phyloP scores from a whole-genome alignment of 2,113 vertebrate species.

The Geococcyx californianus region DNA sequence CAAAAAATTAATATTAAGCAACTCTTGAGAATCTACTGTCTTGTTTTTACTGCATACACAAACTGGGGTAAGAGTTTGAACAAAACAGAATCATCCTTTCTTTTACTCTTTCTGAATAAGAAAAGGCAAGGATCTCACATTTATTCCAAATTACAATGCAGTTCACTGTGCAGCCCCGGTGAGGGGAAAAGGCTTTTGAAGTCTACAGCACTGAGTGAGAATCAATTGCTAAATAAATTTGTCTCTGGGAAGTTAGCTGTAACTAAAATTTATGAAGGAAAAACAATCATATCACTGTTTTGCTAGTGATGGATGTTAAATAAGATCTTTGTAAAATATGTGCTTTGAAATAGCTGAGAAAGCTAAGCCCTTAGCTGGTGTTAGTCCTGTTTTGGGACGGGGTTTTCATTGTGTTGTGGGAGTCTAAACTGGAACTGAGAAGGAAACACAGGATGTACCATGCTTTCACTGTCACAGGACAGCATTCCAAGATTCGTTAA shows the following conservation, averaged over 20 bases:
- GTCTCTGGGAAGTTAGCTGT: not conserved
- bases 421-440: not conserved
- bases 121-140: not conserved
- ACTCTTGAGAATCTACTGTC: not conserved
- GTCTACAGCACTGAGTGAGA: not conserved
- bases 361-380: accelerated
- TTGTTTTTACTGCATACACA: not conserved
- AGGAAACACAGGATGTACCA: not conserved
- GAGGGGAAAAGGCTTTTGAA: not conserved
- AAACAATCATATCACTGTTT: not conserved
- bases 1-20: not conserved
- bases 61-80: not conserved
- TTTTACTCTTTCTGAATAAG: not conserved
- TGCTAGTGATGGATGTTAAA: not conserved
- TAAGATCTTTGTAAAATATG: not conserved
- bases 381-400: not conserved
- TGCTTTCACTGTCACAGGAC: not conserved
- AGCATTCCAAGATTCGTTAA: not conserved
- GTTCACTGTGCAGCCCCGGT: not conserved
- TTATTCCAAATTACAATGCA: not conserved
- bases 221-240: not conserved
- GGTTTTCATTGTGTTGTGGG: not conserved
- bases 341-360: not conserved
- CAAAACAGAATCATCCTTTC: not conserved
- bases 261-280: not conserved